These are phyloP conservation scores for Boloria selene DNA, from an alignment of 2,888 invertebrate species.

Conservation along the genomic window DNA sequence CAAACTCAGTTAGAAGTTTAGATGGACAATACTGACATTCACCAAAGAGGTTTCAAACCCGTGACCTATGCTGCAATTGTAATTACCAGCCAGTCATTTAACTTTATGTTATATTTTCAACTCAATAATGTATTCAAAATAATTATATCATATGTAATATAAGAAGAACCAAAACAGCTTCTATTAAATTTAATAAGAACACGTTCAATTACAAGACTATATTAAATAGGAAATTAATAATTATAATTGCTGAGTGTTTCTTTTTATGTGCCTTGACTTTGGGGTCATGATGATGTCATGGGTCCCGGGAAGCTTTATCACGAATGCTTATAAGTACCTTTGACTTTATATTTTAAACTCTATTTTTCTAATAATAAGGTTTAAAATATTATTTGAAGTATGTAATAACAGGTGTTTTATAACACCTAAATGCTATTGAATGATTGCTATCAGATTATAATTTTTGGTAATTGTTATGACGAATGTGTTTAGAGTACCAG, in stretches of 20 bases:
- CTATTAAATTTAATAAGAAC: conserved; percentile 7
- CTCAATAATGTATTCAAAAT: too few relatives aligned
- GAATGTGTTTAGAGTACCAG: conserved; percentile 1
- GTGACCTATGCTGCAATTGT: too few relatives aligned
- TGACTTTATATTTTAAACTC: conserved; percentile 2
- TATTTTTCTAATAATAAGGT: not conserved
- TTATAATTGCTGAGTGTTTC: conserved; percentile 25
- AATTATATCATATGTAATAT: not conserved
- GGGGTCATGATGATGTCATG: conserved; percentile 57
- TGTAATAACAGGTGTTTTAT: conserved; percentile 7
- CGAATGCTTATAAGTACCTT: conserved; percentile 19
- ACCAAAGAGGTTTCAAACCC: too few relatives aligned
- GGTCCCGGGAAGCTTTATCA: conserved; percentile 50
- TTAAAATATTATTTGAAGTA: not conserved
- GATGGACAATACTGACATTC: too few relatives aligned
- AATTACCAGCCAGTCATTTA: too few relatives aligned
- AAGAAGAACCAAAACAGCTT: not conserved
- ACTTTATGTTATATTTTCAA: too few relatives aligned
- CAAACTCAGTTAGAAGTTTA: too few relatives aligned
- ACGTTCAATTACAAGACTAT: conserved; percentile 21
- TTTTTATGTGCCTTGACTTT: conserved; percentile 52
- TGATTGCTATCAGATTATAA: conserved; percentile 13
- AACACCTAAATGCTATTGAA: conserved; percentile 12
- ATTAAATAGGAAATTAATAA: conserved; percentile 24
- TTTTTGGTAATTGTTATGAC: conserved; percentile 21